Evolutionary conservation across 2,113 vertebrate genomes (phyloP), one percentile per base, ranked within the genome.

Genomic region (Mus spicilegus): DNA sequence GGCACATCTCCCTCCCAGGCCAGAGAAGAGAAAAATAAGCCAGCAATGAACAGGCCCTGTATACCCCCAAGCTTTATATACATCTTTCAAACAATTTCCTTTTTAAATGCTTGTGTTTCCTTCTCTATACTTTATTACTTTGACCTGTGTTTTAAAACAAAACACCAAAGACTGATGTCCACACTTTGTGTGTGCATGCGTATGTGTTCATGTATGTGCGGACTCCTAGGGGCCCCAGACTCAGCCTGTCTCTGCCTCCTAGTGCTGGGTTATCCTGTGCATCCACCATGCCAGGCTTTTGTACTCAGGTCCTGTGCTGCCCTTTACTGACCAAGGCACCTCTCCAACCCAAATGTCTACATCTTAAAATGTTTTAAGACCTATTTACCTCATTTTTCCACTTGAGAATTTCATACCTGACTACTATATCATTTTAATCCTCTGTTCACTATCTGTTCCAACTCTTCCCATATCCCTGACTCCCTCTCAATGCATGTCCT

Each of bases 11-110:
- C 89, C 87, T 42, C 67, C 22, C 46, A 1, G 30, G 58, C 36
- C 36, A 11, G 36, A 8, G 20, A 51, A 56, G 20, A 89, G 17
- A 61, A 1, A 36, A 80, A 70, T 30, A 76, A 67, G n/a, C 56
- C 42, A 69, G 24, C 1, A 39, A 49, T 9, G 30, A 54, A 22
- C 33, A 1, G 63, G 63, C 42, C 90, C 89, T 51, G 77, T 24
- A 88, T 39, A 90, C 61, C 20, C 75, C 42, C n/a, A 46, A 63
- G 30, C 39, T 87, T 65, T 58, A 51, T 8, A 33, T 0, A 80
- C 39, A 58, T 36, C 87, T 87, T 88, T 51, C 16, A 95, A 94
- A 70, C 70, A n/a, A 65, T 70, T 77, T 86, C 1, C 56, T 86
- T 92, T 84, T 11, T 7, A 87, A 94, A 63, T 17, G 65, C 39